phyloP scores from a whole-genome alignment of 2,888 invertebrate species.

The Acrobasis consociella region DNA sequence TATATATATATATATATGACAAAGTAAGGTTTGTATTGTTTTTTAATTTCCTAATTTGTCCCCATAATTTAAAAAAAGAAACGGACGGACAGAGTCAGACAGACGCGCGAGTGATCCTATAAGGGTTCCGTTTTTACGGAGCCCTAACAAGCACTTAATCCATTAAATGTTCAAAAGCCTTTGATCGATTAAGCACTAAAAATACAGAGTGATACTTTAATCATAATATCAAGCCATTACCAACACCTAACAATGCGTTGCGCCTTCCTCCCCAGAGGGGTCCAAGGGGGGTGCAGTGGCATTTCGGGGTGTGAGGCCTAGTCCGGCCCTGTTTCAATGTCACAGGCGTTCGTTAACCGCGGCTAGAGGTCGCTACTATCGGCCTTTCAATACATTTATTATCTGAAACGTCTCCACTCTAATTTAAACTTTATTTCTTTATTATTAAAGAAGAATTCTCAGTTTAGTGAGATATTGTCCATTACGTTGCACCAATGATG shows the following conservation, averaged over 20 bases:
- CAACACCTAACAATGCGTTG: slow-evolving; percentile 38
- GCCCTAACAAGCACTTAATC: too few species aligned
- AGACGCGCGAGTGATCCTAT: too few species aligned
- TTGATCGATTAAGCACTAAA: neutral
- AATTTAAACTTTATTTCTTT: neutral
- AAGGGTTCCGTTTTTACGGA: too few species aligned
- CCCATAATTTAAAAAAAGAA: too few species aligned
- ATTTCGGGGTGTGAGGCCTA: slow-evolving; percentile 59
- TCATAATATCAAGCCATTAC: slow-evolving; percentile 15
- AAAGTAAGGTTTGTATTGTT: too few species aligned
- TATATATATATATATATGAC: too few species aligned
- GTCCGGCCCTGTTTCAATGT: slow-evolving; percentile 68
- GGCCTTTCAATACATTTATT: slow-evolving; percentile 28
- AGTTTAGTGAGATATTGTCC: neutral
- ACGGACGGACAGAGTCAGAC: too few species aligned
- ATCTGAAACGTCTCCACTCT: neutral
- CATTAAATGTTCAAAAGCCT: neutral
- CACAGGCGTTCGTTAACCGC: slow-evolving; percentile 73
- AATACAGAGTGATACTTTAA: neutral
- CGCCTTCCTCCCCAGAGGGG: slow-evolving; percentile 28
- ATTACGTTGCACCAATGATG: neutral
- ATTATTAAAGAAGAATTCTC: neutral
- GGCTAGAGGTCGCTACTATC: slow-evolving; percentile 64
- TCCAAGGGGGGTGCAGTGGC: slow-evolving; percentile 45
- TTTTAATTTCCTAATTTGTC: too few species aligned